Percentiles rank a stretch among this genome's conserved stretches.
phyloP scores from a whole-genome alignment of 2,888 invertebrate genomes.

The Mayetiola destructor region DNA sequence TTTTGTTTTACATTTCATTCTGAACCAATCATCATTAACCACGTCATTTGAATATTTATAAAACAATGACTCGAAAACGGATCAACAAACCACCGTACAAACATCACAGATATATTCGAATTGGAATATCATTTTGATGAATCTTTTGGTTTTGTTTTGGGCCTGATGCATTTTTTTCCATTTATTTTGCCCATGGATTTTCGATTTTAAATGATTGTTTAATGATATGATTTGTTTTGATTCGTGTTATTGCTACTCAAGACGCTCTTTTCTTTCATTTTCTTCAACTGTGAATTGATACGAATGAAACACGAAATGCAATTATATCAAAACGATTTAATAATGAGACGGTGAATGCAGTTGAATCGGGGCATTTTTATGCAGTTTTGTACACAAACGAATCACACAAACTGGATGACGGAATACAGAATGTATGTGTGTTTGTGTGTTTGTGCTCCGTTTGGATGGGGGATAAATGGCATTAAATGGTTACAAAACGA shows the following conservation, averaged over 20 bases:
- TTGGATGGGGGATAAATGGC: too few relatives aligned
- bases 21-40: too few relatives aligned
- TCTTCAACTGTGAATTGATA: neutral
- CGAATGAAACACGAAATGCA: conserved; percentile 8
- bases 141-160: neutral
- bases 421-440: too few relatives aligned
- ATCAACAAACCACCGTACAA: neutral
- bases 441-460: too few relatives aligned
- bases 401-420: too few relatives aligned
- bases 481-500: too few relatives aligned
- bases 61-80: neutral
- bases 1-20: too few relatives aligned
- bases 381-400: too few relatives aligned
- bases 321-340: conserved; percentile 10
- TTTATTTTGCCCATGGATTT: too few relatives aligned
- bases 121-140: neutral
- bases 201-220: conserved; percentile 10
- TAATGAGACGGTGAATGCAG: too few relatives aligned
- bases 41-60: conserved; percentile 5
- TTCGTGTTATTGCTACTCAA: conserved; percentile 3
- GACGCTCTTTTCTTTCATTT: neutral
- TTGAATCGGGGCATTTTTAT: too few relatives aligned
- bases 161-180: neutral
- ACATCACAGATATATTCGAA: neutral
- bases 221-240: conserved; percentile 10